Percentiles rank a stretch among this genome's conserved stretches.
Conservation (phyloP, 2,888 invertebrate genomes). For the Arctia plantaginis region DNA sequence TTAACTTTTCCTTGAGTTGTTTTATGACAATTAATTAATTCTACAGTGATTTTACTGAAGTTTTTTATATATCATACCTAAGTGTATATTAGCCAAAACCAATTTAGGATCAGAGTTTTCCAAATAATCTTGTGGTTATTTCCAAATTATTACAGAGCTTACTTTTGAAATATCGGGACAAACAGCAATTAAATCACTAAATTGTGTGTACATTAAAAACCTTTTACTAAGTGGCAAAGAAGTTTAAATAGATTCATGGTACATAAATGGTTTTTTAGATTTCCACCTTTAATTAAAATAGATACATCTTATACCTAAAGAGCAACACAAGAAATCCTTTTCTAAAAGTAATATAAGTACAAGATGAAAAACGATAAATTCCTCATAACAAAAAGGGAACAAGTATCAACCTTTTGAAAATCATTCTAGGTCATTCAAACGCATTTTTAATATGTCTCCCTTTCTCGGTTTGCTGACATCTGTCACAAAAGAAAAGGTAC, state of each 20-base stretch:
- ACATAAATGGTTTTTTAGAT: background rate
- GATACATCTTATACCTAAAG: background rate
- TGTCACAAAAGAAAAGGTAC: slow-evolving; percentile 71
- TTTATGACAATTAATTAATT: background rate
- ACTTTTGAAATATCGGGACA: background rate
- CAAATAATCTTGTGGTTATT: background rate
- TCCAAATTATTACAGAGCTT: background rate
- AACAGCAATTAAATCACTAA: background rate
- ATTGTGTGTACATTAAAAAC: background rate
- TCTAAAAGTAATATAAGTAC: slow-evolving; percentile 43
- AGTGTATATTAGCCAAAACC: background rate
- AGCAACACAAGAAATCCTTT: background rate
- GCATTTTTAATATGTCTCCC: slow-evolving; percentile 73
- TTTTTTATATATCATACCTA: background rate
- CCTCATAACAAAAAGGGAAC: slow-evolving; percentile 39
- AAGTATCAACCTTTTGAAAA: slow-evolving; percentile 49
- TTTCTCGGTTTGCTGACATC: slow-evolving; percentile 69
- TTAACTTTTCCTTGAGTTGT: slow-evolving; percentile 2
- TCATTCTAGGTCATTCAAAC: slow-evolving; percentile 69
- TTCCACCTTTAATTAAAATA: background rate
- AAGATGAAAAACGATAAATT: slow-evolving; percentile 34
- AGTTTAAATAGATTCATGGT: background rate
- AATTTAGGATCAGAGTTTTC: background rate
- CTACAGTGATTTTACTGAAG: background rate
- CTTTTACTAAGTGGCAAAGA: background rate